Evolutionary conservation across 2,888 invertebrate genomes (phyloP).

Genomic region (Perizoma flavofasciatum): DNA sequence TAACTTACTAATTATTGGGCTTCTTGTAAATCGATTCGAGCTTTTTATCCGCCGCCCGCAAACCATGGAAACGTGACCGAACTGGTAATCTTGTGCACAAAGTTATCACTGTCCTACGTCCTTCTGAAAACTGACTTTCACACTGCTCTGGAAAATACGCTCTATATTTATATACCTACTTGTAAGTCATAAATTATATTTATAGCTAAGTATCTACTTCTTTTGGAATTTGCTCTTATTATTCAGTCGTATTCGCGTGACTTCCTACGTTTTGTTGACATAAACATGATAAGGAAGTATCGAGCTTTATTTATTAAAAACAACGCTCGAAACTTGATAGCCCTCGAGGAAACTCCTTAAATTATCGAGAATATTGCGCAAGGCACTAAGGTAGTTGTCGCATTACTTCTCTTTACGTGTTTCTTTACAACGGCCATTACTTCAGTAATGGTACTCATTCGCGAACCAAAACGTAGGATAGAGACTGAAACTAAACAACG

Average conservation of each 20-base stretch:
- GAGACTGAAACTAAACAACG: conserved; percentile 37
- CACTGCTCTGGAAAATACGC: conserved; percentile 18
- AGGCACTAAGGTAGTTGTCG: conserved; percentile 46
- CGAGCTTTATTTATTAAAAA: conserved; percentile 44
- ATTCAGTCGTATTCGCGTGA: conserved; percentile 27
- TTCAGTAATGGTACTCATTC: conserved; percentile 42
- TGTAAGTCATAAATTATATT: conserved; percentile 18
- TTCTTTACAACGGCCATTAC: conserved; percentile 52
- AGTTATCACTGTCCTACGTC: conserved; percentile 54
- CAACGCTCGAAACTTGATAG: conserved; percentile 55
- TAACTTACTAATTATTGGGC: conserved; percentile 65
- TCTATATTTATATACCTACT: conserved; percentile 8
- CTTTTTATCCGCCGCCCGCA: conserved; percentile 75
- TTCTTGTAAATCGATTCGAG: conserved; percentile 71
- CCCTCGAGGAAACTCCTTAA: conserved; percentile 50
- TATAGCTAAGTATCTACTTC: conserved; percentile 18
- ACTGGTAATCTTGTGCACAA: conserved; percentile 62
- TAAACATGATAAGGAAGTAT: conserved; percentile 56
- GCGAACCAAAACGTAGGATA: conserved; percentile 38
- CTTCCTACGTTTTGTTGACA: conserved; percentile 38
- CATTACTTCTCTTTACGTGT: conserved; percentile 43
- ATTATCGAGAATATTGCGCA: conserved; percentile 53
- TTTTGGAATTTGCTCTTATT: conserved; percentile 35
- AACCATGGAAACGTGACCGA: conserved; percentile 82
- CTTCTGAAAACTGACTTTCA: conserved; percentile 21